Base-by-base conservation (phyloP, 2,797 vertebrate genomes). In the Sphenopsis melanotis region DNA sequence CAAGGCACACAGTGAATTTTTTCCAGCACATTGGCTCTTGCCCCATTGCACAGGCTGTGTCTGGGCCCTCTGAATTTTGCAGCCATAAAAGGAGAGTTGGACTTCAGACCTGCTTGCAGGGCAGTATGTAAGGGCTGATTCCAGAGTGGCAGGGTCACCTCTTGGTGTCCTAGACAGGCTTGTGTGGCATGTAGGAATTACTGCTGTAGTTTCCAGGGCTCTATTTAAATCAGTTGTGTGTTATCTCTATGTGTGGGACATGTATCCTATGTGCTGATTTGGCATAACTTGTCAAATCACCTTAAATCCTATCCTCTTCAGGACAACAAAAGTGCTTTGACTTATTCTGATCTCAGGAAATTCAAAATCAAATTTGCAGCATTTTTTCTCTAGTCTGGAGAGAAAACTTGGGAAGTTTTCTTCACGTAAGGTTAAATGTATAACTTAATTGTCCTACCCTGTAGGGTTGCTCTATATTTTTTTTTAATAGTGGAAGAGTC, bases 381-480 rank as follows among this genome's bases (percentile, higher is more conserved):
- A 23, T 68, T 83, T 71, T 91, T 56, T 34, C 37, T 68, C 49
- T 23, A 27, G 23, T 13, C 42, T 65, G 29, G 61, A 78, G 15
- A 42, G 27, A 78, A 83, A 83, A 41, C 18, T 41, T 65, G 13
- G 24, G 57, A 90, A 74, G 18, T 47, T 89, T 91, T 71, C 57
- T 89, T 81, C 39, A 64, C 27, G 15, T 29, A n/a, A 88, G 63
- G 60, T 81, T 89, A 91, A 80, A 89, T 49, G 50, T 66, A 32
- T 87, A 94, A 95, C 92, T 92, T 49, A 90, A 92, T 92, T 95
- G 61, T 68, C 71, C 74, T 93, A 47, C 41, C 41, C n/a, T 83
- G 74, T 49, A 70, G 19, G 10, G 27, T 30, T 83, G 37, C 15
- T 83, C 8, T 63, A 72, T 81, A n/a, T 63, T 71, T 71, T 71